Conservation (phyloP, 2,888 invertebrate species). For the Drosophila fungiperda region DNA sequence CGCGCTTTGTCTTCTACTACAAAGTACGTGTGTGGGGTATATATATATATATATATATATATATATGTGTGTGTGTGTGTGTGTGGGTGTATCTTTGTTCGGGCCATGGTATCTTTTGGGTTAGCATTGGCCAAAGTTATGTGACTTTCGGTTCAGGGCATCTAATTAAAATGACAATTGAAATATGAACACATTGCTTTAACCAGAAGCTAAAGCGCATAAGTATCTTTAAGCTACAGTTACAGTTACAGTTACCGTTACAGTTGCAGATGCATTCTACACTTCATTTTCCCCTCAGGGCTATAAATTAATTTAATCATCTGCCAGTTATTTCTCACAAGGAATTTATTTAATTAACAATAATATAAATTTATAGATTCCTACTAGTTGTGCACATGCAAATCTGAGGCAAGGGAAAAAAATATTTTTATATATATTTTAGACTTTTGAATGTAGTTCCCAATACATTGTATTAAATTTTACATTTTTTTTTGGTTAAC, state of each 20-base stretch:
- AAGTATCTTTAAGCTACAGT: constrained; percentile 37
- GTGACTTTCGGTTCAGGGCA: constrained; percentile 51
- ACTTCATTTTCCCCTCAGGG: not conserved
- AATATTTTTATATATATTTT: not conserved
- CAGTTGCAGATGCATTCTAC: not conserved
- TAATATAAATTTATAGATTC: not conserved
- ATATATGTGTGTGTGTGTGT: not conserved
- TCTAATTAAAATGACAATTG: constrained; percentile 77
- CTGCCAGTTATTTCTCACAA: not conserved
- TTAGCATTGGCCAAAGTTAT: constrained; percentile 59
- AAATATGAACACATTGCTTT: constrained; percentile 48
- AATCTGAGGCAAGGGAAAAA: not conserved
- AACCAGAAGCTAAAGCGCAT: constrained; percentile 21
- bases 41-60: too few species aligned
- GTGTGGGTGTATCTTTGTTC: not conserved
- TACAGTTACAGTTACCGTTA: not conserved
- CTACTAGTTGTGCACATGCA: not conserved
- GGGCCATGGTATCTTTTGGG: constrained; percentile 30
- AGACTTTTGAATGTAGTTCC: not conserved
- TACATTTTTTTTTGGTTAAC: not conserved
- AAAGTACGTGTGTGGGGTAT: not conserved
- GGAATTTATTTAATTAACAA: not conserved
- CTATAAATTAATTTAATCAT: not conserved
- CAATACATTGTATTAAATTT: not conserved
- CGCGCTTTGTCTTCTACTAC: constrained; percentile 53